Evolutionary conservation across 2,888 invertebrate species (phyloP), one percentile per base, ranked within the genome.

Genomic region (Cryptus viduatorius): DNA sequence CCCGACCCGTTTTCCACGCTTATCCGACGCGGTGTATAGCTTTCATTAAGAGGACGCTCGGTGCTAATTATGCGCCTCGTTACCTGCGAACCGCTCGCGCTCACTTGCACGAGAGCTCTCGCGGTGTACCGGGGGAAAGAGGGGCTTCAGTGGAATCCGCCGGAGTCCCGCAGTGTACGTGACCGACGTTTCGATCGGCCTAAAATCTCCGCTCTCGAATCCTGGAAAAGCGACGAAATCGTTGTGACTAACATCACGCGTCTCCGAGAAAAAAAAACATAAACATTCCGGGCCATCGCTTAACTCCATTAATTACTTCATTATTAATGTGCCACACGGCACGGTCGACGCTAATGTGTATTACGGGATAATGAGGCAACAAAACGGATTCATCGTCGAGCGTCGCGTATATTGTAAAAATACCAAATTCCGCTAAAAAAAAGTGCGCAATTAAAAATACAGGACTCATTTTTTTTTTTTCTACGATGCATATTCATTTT

Each of bases 1-100:
- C 69, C 61, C 53, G 48, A 8, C 64, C 64, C 64, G 16, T 31
- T 59, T 72, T 59, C 59, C 64, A 24, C 69, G 78, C 79, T 78
- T 82, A 64, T 68, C 56, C 50, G 12, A 46, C 59, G 29, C 65
- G 42, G 81, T 84, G 83, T 85, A 77, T 78, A 79, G 87, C 84
- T 87, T 87, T 87, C 88, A 86, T 90, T 88, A 88, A 85, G 89
- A 87, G 85, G 53, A 86, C 79, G 77, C 82, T 82, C 83, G 80
- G 83, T 80, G 86, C 87, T 88, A 87, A 89, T 90, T 89, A 88
- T 84, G 87, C 86, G 87, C 84, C 86, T 86, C 87, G 88, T 87
- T 87, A 86, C 86, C 78, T 73, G 82, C 50, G 46, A 77, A 79
- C 71, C 71, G 78, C 69, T 59, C 65, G 44, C 56, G 76, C 42